A percentile compares a stretch with the other conserved stretches of the same genome.
phyloP scores from a whole-genome alignment of 1,140 invertebrate genomes.

The Macrotrachela quadricornifera region DNA sequence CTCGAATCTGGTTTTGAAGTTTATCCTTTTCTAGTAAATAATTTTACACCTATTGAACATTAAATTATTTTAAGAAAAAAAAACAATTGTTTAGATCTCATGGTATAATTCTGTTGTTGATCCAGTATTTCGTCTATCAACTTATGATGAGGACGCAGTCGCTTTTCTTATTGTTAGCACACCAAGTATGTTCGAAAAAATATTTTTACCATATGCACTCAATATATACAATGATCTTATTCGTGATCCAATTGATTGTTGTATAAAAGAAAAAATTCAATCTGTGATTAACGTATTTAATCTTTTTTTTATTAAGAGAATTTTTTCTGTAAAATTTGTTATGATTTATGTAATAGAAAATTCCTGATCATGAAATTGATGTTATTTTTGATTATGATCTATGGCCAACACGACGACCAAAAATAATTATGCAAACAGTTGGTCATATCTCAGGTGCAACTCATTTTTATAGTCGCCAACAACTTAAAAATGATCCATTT shows the following conservation, averaged over 20 bases:
- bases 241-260: conserved; percentile 32
- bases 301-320: background rate
- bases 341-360: background rate
- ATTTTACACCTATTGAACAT: too few species aligned
- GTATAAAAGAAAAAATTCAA: conserved; percentile 28
- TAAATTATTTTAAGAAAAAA: too few species aligned
- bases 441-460: conserved; percentile 37
- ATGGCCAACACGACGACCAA: conserved; percentile 30
- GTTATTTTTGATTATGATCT: conserved; percentile 37
- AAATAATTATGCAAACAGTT: conserved; percentile 38
- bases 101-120: conserved; percentile 37
- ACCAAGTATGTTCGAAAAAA: conserved; percentile 37
- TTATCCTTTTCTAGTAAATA: too few species aligned
- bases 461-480: conserved; percentile 32
- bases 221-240: conserved; percentile 8
- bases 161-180: conserved; percentile 33
- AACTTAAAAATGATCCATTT: conserved; percentile 18
- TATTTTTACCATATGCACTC: conserved; percentile 30
- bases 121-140: conserved; percentile 21
- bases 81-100: conserved; percentile 14
- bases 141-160: conserved; percentile 29
- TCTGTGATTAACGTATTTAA: conserved; percentile 18
- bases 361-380: conserved; percentile 18
- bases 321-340: background rate
- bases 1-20: too few species aligned